Evolutionary conservation across 2,797 vertebrate species (phyloP).

Genomic region (Urophycis tenuis): DNA sequence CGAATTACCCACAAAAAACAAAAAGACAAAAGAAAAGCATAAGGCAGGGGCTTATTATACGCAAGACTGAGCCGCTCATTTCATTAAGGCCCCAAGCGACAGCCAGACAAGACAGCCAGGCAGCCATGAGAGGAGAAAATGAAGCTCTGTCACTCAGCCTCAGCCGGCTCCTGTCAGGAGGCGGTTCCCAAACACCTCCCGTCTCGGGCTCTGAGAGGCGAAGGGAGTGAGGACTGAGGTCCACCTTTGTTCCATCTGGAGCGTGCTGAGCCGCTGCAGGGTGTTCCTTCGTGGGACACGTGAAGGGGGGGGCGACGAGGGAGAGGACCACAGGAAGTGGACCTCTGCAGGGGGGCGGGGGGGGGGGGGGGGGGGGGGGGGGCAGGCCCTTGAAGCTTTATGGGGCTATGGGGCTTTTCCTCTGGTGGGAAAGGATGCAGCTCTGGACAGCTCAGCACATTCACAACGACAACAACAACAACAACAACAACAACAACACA

Average conservation of each 20-base stretch:
- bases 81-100: conserved; percentile 58
- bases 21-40: conserved; percentile 47
- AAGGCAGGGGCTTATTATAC: conserved; percentile 52
- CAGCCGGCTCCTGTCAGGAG: conserved; percentile 26
- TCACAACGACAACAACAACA: too few relatives aligned
- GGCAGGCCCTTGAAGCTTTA: conserved; percentile 51
- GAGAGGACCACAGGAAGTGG: conserved; percentile 21
- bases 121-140: conserved; percentile 48
- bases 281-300: conserved; percentile 51
- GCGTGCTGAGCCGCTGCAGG: conserved; percentile 24
- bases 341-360: conserved; percentile 28
- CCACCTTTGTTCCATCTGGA: conserved; percentile 42
- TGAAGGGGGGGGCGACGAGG: conserved; percentile 42
- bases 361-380: conserved; percentile 34
- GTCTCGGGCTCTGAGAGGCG: background rate
- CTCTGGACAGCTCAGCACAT: background rate
- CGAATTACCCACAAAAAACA: conserved; percentile 14
- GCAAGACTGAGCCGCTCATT: conserved; percentile 46
- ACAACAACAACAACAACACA: background rate
- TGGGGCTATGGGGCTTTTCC: conserved; percentile 44
- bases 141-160: conserved; percentile 55
- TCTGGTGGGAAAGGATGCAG: conserved; percentile 34
- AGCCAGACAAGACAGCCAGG: conserved; percentile 54
- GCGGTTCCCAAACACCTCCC: background rate
- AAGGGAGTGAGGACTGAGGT: conserved; percentile 41